A percentile compares a stretch with the other conserved stretches of the same genome.
These are phyloP conservation scores for Nephrotoma appendiculata DNA, from an alignment of 2,888 invertebrate genomes.

Conservation along the genomic window DNA sequence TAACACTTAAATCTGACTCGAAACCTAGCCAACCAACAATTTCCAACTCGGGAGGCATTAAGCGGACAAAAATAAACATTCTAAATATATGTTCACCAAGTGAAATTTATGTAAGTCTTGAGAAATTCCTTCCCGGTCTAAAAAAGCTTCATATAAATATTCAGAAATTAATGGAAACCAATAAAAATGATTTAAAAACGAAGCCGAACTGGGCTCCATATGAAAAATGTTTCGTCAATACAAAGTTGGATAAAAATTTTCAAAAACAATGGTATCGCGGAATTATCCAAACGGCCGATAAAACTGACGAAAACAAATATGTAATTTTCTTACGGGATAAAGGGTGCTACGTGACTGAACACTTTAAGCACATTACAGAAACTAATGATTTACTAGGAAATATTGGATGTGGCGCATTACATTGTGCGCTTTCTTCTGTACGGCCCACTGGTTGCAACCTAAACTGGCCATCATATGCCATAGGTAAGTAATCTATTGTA, in stretches of 20 bases:
- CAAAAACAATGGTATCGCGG: conserved; percentile 51
- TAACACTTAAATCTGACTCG: background rate
- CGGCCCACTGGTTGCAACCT: conserved; percentile 46
- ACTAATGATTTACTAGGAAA: conserved; percentile 37
- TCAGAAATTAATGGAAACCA: conserved; percentile 26
- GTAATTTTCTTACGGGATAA: conserved; percentile 49
- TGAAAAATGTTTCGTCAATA: conserved; percentile 36
- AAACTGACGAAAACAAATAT: conserved; percentile 29
- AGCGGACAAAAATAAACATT: background rate
- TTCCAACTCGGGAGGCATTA: background rate
- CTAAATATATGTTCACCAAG: conserved; percentile 29
- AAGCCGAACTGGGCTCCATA: conserved; percentile 35
- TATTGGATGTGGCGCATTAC: conserved; percentile 42
- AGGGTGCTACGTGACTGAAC: conserved; percentile 20
- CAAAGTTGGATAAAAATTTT: conserved; percentile 27
- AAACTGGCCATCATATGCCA: conserved; percentile 29
- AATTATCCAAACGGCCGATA: conserved; percentile 23
- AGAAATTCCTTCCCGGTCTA: conserved; percentile 33
- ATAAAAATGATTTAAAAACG: background rate
- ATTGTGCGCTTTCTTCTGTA: conserved; percentile 55
- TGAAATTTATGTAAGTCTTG: conserved; percentile 43
- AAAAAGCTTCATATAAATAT: conserved; percentile 36
- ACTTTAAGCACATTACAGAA: conserved; percentile 20
- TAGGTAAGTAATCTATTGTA: conserved; percentile 39
- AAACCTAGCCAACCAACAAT: background rate